phyloP scores from a whole-genome alignment of 2,797 vertebrate species.

The Leuciscus waleckii region DNA sequence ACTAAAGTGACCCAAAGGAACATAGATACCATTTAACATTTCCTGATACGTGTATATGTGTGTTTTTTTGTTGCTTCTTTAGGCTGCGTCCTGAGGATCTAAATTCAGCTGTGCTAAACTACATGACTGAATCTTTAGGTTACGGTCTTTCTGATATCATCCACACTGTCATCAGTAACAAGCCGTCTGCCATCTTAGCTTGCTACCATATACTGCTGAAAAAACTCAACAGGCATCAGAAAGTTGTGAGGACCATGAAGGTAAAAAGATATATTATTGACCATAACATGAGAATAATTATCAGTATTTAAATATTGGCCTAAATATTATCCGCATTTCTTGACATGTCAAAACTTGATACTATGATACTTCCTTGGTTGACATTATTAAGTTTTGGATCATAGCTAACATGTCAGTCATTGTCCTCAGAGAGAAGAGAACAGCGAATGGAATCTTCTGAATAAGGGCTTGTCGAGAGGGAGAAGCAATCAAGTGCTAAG shows the following conservation, averaged over 20 bases:
- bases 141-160: constrained; percentile 79
- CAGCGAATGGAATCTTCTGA: constrained; percentile 82
- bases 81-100: constrained; percentile 81
- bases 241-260: constrained; percentile 73
- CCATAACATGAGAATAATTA: background rate
- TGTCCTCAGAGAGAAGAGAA: constrained; percentile 71
- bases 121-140: constrained; percentile 80
- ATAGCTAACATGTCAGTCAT: background rate
- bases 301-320: background rate
- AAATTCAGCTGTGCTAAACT: constrained; percentile 78
- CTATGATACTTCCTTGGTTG: background rate
- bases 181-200: constrained; percentile 82
- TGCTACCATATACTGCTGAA: constrained; percentile 84
- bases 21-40: background rate
- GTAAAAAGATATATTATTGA: constrained; percentile 63
- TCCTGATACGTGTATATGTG: background rate
- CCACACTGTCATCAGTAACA: constrained; percentile 80
- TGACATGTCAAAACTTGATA: background rate
- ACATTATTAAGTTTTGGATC: background rate
- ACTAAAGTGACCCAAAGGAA: background rate
- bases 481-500: constrained; percentile 79
- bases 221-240: constrained; percentile 81
- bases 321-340: background rate
- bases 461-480: constrained; percentile 82
- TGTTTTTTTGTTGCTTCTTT: constrained; percentile 52